Percentiles rank a stretch among this genome's conserved stretches.
Evolutionary conservation across 2,113 vertebrate genomes (phyloP).

Genomic region (Syngnathus floridae): DNA sequence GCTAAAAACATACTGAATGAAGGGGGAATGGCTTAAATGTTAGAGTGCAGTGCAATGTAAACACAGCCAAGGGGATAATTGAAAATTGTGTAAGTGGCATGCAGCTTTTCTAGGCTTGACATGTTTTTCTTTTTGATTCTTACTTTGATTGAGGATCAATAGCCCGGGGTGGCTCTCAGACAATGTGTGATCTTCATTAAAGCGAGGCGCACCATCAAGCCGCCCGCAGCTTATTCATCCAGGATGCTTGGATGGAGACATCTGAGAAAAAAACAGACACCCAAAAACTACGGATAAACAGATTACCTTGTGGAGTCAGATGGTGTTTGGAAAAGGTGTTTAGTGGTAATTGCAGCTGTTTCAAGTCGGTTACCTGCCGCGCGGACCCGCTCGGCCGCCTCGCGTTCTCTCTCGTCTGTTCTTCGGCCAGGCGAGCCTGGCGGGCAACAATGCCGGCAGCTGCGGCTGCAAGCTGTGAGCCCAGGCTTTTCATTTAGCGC

Average conservation of each 20-base stretch:
- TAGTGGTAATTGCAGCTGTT: constrained; percentile 51
- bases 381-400: constrained; percentile 29
- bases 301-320: constrained; percentile 23
- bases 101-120: background rate
- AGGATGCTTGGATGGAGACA: background rate
- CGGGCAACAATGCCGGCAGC: constrained; percentile 62
- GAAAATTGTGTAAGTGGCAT: too few species aligned
- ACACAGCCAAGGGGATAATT: background rate
- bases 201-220: constrained; percentile 17
- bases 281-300: constrained; percentile 7
- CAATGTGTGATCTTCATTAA: constrained; percentile 22
- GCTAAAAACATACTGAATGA: too few species aligned
- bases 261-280: background rate
- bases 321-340: background rate
- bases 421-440: constrained; percentile 40
- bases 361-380: constrained; percentile 60
- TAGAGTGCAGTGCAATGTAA: background rate
- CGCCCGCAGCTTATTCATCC: constrained; percentile 3
- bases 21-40: too few species aligned
- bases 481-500: constrained; percentile 59
- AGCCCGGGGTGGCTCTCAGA: constrained; percentile 7
- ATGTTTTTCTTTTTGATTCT: background rate
- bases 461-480: constrained; percentile 65
- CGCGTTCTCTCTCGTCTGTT: constrained; percentile 41
- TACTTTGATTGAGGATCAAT: constrained; percentile 5